phyloP scores from a whole-genome alignment of 2,888 invertebrate species.

The Limnephilus marmoratus region DNA sequence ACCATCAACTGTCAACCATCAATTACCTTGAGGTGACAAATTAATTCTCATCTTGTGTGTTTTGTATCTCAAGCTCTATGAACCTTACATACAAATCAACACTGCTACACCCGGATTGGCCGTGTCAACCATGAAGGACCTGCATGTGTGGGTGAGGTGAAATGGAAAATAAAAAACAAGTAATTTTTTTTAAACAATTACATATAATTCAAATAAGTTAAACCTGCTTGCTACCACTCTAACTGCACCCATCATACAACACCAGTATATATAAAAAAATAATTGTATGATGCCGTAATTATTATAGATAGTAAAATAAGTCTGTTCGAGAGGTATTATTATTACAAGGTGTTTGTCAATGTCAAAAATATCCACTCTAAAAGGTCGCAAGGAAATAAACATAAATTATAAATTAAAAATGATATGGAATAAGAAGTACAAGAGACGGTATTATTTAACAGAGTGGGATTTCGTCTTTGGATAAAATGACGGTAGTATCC shows the following conservation, averaged over 20 bases:
- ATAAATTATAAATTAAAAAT: slow-evolving; percentile 26
- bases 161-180: slow-evolving; percentile 49
- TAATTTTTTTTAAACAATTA: slow-evolving; percentile 49
- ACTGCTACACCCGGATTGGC: neutral
- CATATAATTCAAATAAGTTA: slow-evolving; percentile 56
- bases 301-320: slow-evolving; percentile 39
- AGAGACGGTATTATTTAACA: neutral
- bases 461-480: neutral
- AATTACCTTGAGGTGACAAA: no score
- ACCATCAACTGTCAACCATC: no score
- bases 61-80: no score
- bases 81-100: no score
- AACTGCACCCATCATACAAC: slow-evolving; percentile 12
- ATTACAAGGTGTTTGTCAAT: slow-evolving; percentile 20
- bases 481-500: neutral
- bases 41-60: no score
- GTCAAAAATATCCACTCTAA: slow-evolving; percentile 43
- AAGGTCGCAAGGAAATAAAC: slow-evolving; percentile 36
- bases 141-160: neutral
- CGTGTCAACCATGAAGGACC: neutral
- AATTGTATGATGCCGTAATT: slow-evolving; percentile 41
- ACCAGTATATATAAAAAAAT: slow-evolving; percentile 39
- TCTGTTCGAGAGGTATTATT: slow-evolving; percentile 46
- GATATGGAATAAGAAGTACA: neutral
- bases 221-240: slow-evolving; percentile 45